Evolutionary conservation across 2,113 vertebrate genomes (phyloP), one percentile per base, ranked within the genome.

Genomic region (Nothobranchius furzeri): DNA sequence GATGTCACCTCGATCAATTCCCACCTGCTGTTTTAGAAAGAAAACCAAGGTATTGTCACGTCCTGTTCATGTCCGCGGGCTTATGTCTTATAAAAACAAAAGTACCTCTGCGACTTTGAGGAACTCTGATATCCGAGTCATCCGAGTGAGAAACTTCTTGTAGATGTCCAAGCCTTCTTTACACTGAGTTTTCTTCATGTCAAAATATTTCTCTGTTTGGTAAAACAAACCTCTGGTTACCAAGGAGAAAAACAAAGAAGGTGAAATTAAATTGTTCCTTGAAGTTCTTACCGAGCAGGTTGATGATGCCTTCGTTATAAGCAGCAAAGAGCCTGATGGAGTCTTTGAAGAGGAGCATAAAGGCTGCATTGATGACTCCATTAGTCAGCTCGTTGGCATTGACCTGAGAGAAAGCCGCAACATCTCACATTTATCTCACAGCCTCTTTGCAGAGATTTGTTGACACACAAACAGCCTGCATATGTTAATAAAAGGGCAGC

Each of bases 271-370:
- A 59, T 10, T 48, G 45, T 53, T 8, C n/a, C 6, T 0, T 58
- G 25, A 62, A 37, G 24, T 47, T 67, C 85, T 95, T 93, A 98
- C 97, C 97, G 63, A 99, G 91, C 73, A 99, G 93, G 87, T 99
- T 99, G 91, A 99, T 99, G 80, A 99, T 98, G 82, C 97, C 97
- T 93, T 99, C 97, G 10, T 99, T 99, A 82, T 99, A 99, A 17
- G 96, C 96, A 57, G 97, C 97, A 9, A 99, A 99, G 85, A 99
- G 95, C 91, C 97, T 93, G 91, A 99, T 98, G 87, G 96, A 96
- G 90, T 99, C 97, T 95, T 99, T 99, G 94, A 99, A 99, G 76
- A 99, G 96, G 30, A 99, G 95, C 97, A 99, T 98, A 93, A 99
- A 99, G 85, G 96, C 96, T 89, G 97, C 96, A 85, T 99, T 99